Conservation (phyloP, 2,113 vertebrate genomes). For the Calidris pygmaea region DNA sequence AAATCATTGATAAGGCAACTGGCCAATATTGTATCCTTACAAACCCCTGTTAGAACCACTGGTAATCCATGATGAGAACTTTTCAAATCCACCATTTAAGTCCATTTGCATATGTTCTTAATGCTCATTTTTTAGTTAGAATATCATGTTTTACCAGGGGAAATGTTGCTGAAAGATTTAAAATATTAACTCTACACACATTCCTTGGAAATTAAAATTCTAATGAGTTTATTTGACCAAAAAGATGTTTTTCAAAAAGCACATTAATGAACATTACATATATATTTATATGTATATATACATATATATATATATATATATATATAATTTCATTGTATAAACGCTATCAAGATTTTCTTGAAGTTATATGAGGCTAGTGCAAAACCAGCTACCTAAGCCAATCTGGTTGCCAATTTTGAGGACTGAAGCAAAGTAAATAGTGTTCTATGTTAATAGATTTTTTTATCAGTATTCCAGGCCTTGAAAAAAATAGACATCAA, state of each 20-base stretch:
- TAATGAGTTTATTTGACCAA: not conserved
- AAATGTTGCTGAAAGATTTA: not conserved
- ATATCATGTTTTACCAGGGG: not conserved
- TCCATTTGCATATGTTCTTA: accelerated
- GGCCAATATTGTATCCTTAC: not conserved
- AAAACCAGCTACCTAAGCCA: not conserved
- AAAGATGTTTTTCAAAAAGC: not conserved
- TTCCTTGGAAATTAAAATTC: not conserved
- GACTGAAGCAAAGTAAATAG: not conserved
- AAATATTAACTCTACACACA: not conserved
- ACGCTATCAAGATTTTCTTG: not conserved
- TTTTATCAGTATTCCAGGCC: not conserved
- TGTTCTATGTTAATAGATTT: not conserved
- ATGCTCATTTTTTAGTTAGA: not conserved
- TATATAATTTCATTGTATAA: not conserved
- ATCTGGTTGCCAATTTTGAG: not conserved
- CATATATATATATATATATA: too few species aligned
- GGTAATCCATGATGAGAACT: not conserved
- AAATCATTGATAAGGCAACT: not conserved
- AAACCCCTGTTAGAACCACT: not conserved
- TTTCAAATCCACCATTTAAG: not conserved
- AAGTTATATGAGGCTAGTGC: not conserved
- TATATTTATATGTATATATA: too few species aligned
- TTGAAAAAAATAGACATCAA: not conserved
- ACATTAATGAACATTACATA: not conserved